Evolutionary conservation across 2,113 vertebrate genomes (phyloP).

Genomic region (Brachyhypopomus occidentalis): DNA sequence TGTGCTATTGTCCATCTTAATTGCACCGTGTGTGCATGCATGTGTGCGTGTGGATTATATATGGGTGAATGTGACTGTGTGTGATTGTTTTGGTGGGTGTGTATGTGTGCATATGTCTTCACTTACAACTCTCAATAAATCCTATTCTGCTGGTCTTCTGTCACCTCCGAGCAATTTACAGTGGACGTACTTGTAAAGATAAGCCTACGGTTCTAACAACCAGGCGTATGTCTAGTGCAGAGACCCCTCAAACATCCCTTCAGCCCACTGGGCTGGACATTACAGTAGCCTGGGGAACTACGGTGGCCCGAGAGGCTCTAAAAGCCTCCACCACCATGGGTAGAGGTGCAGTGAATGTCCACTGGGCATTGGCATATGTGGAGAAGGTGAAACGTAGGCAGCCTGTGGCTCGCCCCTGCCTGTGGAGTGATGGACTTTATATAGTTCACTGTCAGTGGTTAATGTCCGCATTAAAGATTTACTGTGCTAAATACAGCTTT

Average conservation of each 20-base stretch:
- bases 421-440: constrained; percentile 14
- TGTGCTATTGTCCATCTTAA: too few relatives aligned
- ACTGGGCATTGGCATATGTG: constrained; percentile 20
- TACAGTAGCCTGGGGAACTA: not conserved
- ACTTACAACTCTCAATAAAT: too few relatives aligned
- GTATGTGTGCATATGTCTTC: too few relatives aligned
- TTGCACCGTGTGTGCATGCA: too few relatives aligned
- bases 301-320: not conserved
- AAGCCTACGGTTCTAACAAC: not conserved
- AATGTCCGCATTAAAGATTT: not conserved
- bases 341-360: not conserved
- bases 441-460: not conserved
- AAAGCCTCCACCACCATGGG: not conserved
- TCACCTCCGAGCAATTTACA: too few relatives aligned
- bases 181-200: too few relatives aligned
- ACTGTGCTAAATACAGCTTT: too few relatives aligned
- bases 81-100: too few relatives aligned
- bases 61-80: too few relatives aligned
- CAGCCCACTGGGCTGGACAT: not conserved
- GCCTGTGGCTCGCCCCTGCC: constrained; percentile 53
- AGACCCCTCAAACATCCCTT: not conserved
- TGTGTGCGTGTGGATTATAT: too few relatives aligned
- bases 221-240: not conserved
- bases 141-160: too few relatives aligned
- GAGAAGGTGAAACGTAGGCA: constrained; percentile 51